These are phyloP conservation scores for Platycercus adscitus DNA, from an alignment of 2,113 vertebrate species.

Conservation along the genomic window DNA sequence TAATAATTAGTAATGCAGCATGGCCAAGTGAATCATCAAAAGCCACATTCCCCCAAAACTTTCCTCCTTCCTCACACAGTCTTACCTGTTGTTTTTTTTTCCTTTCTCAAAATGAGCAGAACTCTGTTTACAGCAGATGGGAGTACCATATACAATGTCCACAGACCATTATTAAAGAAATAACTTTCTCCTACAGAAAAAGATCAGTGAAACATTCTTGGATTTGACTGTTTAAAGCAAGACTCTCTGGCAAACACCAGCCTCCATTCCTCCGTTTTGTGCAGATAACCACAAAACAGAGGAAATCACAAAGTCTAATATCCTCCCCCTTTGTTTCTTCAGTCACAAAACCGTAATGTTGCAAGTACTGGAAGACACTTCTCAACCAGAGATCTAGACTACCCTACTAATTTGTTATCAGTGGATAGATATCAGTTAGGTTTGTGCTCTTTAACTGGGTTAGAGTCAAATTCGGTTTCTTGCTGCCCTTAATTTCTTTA, in stretches of 20 bases:
- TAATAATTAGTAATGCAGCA: neutral
- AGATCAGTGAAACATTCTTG: neutral
- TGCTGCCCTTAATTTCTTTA: neutral
- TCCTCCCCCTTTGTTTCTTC: neutral
- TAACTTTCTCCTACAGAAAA: neutral
- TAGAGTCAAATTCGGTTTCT: neutral
- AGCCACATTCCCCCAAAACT: neutral
- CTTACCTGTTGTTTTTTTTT: neutral
- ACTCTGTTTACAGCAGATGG: neutral
- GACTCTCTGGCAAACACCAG: neutral
- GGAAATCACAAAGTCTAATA: neutral
- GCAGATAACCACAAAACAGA: neutral
- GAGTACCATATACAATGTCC: neutral
- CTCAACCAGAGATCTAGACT: neutral
- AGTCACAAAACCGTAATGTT: neutral
- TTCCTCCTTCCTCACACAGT: neutral
- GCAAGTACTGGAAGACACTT: neutral
- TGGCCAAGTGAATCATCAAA: neutral
- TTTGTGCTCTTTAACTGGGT: neutral
- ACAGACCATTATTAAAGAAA: neutral
- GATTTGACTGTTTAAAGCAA: neutral
- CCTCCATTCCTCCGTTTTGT: neutral
- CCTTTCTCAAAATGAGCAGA: neutral
- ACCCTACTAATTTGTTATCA: neutral
- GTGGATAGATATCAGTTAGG: neutral